Base-by-base conservation (phyloP, 2,888 invertebrate species). In the Lepidocyrtoides sp. region DNA sequence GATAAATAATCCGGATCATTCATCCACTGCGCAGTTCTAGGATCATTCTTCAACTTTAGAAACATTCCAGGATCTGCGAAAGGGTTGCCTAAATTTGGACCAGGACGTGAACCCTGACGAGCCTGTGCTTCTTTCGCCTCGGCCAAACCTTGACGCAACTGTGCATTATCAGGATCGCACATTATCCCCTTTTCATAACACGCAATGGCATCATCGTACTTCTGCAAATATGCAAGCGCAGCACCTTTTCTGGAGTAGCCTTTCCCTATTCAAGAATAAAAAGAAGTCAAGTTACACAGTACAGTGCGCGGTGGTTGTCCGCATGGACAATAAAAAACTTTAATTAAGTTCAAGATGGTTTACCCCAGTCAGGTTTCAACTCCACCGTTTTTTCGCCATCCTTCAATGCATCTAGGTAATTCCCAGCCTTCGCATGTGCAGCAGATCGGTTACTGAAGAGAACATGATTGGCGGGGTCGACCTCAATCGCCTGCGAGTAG, bases 381-480 rank as follows among this genome's bases (percentile, higher is more conserved):
- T 96, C 95, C 8, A 99, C 96, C 0, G 98, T 98, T 95, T 97
- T 97, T 92, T 98, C 97, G 0, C 98, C 99, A 96, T 99, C 99
- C 93, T 97, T 96, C 36, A 98, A 95, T 0, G 99, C 98, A 91
- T 97, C 96, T 0, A 95, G 95, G 94, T 97, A 98, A 93, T 97
- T 96, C 29, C 96, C 97, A 69, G 97, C 96, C 95, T 98, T 98
- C 0, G 98, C 97, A 95, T 97, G 97, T 5, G 98, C 98, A 5
- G 98, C 98, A 0, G 98, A 98, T 86, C 99, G 96, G 95, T 99
- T 99, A 94, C 98, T 98, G 95, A 96, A 98, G 29, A 99, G 96
- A 95, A 99, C 98, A 96, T 98, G 98, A 96, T 98, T 98, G 51
- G 96, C 96, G 0, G 96, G 96, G 95, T 98, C 98, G 91, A 98